These are phyloP conservation scores for Heterohyrax brucei DNA, from an alignment of 2,797 vertebrate species.

Conservation along the genomic window DNA sequence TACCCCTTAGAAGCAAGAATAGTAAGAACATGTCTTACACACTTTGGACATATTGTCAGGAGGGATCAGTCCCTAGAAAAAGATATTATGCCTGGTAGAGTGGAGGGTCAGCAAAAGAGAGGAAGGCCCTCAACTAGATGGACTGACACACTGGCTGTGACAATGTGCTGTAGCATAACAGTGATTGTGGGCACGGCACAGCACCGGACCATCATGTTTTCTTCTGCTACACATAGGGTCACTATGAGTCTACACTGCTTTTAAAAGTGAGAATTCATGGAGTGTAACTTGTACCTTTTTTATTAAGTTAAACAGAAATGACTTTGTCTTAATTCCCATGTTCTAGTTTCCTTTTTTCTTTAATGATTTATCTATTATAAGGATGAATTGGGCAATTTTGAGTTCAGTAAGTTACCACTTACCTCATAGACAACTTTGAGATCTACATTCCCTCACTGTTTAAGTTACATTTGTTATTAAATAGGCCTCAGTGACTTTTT, in stretches of 20 bases:
- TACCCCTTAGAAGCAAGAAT: too few species aligned
- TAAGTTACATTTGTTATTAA: conserved; percentile 53
- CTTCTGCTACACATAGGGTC: too few species aligned
- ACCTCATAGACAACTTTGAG: background rate
- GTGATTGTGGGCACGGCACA: too few species aligned
- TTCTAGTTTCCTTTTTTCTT: conserved; percentile 53
- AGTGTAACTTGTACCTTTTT: background rate
- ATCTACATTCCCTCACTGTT: conserved; percentile 24
- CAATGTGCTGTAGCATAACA: too few species aligned
- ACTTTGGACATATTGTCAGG: too few species aligned
- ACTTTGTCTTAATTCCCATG: conserved; percentile 15
- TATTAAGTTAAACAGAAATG: conserved; percentile 35
- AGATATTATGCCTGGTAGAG: too few species aligned
- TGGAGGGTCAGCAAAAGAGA: too few species aligned
- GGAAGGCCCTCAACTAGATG: too few species aligned
- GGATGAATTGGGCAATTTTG: background rate
- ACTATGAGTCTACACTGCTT: background rate
- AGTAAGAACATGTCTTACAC: too few species aligned
- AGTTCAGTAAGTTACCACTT: background rate
- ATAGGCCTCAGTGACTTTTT: conserved; percentile 1
- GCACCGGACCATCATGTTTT: too few species aligned
- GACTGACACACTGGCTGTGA: too few species aligned
- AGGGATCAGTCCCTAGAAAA: too few species aligned
- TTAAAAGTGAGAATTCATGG: conserved; percentile 26
- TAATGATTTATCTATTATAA: conserved; percentile 49